These are phyloP conservation scores for Polyodon spathula DNA, from an alignment of 2,113 vertebrate species.

Conservation along the genomic window DNA sequence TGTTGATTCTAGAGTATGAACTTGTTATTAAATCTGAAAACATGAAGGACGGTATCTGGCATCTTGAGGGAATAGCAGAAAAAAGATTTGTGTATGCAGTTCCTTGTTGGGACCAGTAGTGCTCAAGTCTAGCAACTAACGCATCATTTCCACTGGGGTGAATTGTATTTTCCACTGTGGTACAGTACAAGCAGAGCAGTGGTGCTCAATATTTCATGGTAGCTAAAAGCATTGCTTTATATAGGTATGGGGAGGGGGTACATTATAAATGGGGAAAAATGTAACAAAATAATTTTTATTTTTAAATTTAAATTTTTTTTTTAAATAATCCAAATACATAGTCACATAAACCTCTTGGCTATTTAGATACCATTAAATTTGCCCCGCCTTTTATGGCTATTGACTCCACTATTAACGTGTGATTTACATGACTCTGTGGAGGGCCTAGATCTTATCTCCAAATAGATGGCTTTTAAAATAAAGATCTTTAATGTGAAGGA, in stretches of 20 bases:
- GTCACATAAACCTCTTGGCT: no score
- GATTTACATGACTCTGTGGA: no score
- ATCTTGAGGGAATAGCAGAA: conserved; percentile 10
- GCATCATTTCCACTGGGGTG: conserved; percentile 18
- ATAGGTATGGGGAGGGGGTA: not conserved
- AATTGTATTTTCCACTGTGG: conserved; percentile 1
- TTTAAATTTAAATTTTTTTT: no score
- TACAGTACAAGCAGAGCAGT: conserved; percentile 6
- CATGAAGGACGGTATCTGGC: conserved; percentile 14
- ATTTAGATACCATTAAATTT: no score
- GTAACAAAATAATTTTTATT: no score
- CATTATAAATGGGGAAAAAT: no score
- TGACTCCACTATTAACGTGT: no score
- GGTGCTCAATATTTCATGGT: not conserved
- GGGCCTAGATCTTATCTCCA: no score
- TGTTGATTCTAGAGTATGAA: conserved; percentile 5
- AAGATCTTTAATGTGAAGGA: no score
- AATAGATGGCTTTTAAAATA: no score
- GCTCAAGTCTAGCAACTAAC: conserved; percentile 14
- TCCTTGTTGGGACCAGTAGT: conserved; percentile 5
- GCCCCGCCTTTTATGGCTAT: no score
- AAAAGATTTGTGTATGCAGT: conserved; percentile 7
- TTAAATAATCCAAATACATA: no score
- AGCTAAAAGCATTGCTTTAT: not conserved
- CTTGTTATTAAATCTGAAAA: conserved; percentile 18